Conservation (phyloP, 2,113 vertebrate species). For the Pelecanoides urinatrix region DNA sequence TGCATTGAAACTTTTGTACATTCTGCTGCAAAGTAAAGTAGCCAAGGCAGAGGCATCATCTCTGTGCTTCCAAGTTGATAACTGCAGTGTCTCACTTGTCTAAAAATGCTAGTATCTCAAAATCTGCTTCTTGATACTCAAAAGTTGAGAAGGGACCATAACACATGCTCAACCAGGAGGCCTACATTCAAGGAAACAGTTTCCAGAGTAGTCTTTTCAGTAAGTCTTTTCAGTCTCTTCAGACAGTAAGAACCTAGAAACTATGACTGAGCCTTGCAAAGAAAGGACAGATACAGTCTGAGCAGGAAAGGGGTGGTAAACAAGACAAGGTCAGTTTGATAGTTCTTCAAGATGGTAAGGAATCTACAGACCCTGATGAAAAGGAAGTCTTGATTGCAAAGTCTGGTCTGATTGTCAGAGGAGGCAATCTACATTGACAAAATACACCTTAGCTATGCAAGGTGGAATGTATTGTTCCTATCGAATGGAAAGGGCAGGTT, state of each 20-base stretch:
- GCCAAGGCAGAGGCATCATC: background rate
- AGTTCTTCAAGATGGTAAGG: background rate
- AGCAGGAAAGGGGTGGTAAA: background rate
- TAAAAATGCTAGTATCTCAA: background rate
- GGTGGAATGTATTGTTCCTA: background rate
- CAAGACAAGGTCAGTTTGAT: background rate
- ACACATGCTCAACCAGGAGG: background rate
- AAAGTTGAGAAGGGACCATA: background rate
- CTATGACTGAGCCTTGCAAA: background rate
- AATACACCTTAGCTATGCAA: accelerated
- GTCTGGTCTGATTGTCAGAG: background rate
- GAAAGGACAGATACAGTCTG: background rate
- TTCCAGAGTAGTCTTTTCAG: background rate
- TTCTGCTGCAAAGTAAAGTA: background rate
- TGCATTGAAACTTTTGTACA: background rate
- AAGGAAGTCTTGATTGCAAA: background rate
- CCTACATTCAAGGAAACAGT: background rate
- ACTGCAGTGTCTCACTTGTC: background rate
- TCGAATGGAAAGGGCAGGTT: background rate
- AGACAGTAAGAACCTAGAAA: background rate
- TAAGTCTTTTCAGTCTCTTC: background rate
- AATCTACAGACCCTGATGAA: background rate
- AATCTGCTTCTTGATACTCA: background rate
- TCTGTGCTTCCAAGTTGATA: background rate
- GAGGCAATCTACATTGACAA: background rate